These are phyloP conservation scores for Actinostola sp. DNA, from an alignment of 92 coral and sea anemone genomes.

Conservation along the genomic window DNA sequence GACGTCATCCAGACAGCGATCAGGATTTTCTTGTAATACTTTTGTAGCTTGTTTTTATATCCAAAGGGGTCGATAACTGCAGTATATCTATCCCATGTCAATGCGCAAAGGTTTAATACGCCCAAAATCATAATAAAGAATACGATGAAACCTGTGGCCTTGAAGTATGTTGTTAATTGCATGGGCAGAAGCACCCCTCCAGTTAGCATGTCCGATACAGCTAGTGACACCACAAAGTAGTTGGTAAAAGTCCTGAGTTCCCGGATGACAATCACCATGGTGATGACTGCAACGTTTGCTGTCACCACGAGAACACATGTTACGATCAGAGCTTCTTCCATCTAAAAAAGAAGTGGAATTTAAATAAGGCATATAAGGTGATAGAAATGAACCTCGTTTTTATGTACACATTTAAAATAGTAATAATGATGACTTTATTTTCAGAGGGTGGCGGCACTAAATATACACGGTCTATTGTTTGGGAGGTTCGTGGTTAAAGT, in stretches of 20 bases:
- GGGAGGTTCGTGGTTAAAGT: too few species aligned
- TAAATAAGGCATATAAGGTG: too few species aligned
- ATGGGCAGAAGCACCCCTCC: constrained; percentile 55
- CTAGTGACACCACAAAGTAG: constrained; percentile 10
- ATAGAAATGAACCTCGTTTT: too few species aligned
- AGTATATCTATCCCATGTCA: constrained; percentile 37
- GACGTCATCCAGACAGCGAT: constrained; percentile 7
- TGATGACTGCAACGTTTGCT: constrained; percentile 8
- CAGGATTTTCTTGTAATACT: constrained; percentile 12
- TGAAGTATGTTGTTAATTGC: not conserved
- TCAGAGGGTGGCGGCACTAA: too few species aligned
- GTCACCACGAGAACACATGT: not conserved
- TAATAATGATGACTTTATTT: too few species aligned
- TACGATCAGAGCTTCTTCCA: not conserved
- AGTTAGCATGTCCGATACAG: constrained; percentile 47
- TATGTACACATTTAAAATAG: too few species aligned
- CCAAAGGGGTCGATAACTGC: constrained; percentile 38
- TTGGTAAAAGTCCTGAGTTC: constrained; percentile 14
- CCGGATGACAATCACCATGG: not conserved
- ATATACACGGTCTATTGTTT: too few species aligned
- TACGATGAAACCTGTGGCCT: not conserved
- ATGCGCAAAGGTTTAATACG: constrained; percentile 11
- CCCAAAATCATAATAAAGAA: not conserved
- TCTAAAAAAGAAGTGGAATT: too few species aligned
- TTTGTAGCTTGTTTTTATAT: constrained; percentile 21